Conservation (phyloP, 1,140 invertebrate genomes). For the Teleogryllus occipitalis region DNA sequence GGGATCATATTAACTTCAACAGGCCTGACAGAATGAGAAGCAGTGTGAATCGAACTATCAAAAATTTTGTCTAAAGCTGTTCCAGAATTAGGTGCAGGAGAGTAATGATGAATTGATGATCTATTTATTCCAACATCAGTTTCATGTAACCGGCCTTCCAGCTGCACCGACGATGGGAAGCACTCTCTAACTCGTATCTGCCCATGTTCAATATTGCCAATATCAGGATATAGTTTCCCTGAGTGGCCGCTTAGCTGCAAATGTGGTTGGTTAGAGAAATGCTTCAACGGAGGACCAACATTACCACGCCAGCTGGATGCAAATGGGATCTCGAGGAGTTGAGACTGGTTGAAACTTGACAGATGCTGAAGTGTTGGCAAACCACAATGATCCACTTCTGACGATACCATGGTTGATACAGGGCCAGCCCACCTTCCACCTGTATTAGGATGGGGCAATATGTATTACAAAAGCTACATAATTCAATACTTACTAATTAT, state of each 20-base stretch:
- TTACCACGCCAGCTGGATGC: neutral
- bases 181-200: neutral
- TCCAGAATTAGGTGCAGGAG: neutral
- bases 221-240: neutral
- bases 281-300: neutral
- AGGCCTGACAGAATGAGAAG: neutral
- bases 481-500: neutral
- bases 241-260: neutral
- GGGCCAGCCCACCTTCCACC: neutral
- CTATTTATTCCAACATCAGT: neutral
- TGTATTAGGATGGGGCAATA: neutral
- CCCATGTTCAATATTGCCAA: neutral
- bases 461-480: neutral
- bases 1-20: neutral
- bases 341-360: neutral
- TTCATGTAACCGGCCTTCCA: neutral
- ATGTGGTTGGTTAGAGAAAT: neutral
- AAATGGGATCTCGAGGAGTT: neutral
- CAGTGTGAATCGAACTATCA: neutral
- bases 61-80: neutral
- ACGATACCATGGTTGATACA: neutral
- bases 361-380: neutral
- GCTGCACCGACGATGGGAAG: neutral
- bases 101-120: neutral
- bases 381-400: neutral